These are phyloP conservation scores for Otolemur garnettii DNA, from an alignment of 2,113 vertebrate species.

Conservation along the genomic window DNA sequence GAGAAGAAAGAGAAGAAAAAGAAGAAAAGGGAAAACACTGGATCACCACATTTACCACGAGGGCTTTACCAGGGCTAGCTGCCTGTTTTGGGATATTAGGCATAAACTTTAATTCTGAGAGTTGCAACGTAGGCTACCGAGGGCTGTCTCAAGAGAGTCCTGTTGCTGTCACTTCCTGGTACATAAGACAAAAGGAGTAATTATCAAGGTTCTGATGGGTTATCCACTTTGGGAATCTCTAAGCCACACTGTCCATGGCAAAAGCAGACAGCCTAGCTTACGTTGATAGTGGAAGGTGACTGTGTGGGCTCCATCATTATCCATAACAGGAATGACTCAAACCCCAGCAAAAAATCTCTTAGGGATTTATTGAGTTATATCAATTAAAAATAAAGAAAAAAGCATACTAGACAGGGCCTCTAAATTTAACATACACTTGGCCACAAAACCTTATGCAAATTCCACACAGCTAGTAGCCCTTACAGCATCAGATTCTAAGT, in stretches of 20 bases:
- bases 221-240: background rate
- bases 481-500: conserved; percentile 73
- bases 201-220: background rate
- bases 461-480: conserved; percentile 49
- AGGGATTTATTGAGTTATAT: conserved; percentile 71
- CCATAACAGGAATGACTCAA: conserved; percentile 77
- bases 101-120: conserved; percentile 77
- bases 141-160: conserved; percentile 74
- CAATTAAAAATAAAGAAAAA: conserved; percentile 71
- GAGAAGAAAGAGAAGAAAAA: too few species aligned
- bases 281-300: conserved; percentile 64
- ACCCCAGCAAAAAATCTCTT: conserved; percentile 63
- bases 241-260: conserved; percentile 50
- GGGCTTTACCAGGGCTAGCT: conserved; percentile 80
- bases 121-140: conserved; percentile 71
- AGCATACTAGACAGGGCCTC: conserved; percentile 73
- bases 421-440: conserved; percentile 72
- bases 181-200: conserved; percentile 61
- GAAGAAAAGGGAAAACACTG: too few species aligned
- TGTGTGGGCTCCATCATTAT: conserved; percentile 63
- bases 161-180: conserved; percentile 75
- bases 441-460: conserved; percentile 78
- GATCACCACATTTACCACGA: background rate
- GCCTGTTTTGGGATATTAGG: conserved; percentile 74
- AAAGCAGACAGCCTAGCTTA: conserved; percentile 69